Evolutionary conservation across 2,888 invertebrate species (phyloP), one percentile per base, ranked within the genome.

Genomic region (Craniophora ligustri): DNA sequence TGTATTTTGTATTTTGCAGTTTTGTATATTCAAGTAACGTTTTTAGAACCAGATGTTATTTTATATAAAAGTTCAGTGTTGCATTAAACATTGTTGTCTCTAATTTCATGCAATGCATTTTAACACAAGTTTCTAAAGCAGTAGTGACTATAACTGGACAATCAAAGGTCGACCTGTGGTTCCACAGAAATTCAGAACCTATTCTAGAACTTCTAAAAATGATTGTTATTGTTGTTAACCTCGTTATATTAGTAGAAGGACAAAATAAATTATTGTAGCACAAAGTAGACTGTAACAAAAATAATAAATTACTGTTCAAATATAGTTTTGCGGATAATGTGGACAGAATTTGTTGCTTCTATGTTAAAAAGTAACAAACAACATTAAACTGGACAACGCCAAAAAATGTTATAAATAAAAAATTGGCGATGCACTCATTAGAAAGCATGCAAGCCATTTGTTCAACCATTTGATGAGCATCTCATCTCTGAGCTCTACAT

Each of bases 21-120:
- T 39, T 55, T 41, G 28, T 47, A 47, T 45, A 64, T 59, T 53
- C 56, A 61, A 68, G 46, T 23, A 55, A 39, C 11, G 64, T 56
- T 72, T n/a, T 16, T 59, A 41, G 44, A 32, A 11, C 41, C 45
- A 54, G 40, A 49, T 46, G 42, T 13, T 18, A 15, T 15, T 34
- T 32, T 19, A 6, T 15, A 34, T 15, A 38, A 39, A 50, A 50
- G 31, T 41, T 10, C 14, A 53, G 38, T 44, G 13, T 56, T 10
- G 11, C 15, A 34, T 8, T 14, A 36, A 41, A 42, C 38, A 48
- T 35, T 4, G n/a, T 5, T 23, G 0, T n/a, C 10, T 49, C 1
- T 32, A 31, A 23, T 36, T 50, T 45, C 13, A 0, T n/a, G 2
- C 32, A 38, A 4, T 8, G 8, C 5, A 57, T 26, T 36, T 30